phyloP scores from a whole-genome alignment of 2,888 invertebrate species.

The Diarsia mendica region DNA sequence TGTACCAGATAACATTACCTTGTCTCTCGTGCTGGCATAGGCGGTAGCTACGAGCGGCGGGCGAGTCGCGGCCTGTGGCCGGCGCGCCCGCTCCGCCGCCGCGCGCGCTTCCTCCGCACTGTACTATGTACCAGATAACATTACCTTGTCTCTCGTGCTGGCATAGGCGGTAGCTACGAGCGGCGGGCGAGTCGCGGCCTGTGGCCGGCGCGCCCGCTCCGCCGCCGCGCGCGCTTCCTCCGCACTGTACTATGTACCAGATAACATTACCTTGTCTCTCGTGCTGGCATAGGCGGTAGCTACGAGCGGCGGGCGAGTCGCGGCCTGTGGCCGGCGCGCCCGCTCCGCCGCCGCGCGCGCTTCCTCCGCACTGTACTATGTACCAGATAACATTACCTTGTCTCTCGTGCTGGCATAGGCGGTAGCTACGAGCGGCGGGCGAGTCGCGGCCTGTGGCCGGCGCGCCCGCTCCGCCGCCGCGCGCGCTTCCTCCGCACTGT shows the following conservation, averaged over 20 bases:
- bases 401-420: constrained; percentile 89
- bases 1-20: constrained; percentile 69
- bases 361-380: constrained; percentile 75
- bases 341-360: constrained; percentile 85
- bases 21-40: constrained; percentile 88
- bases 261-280: constrained; percentile 84
- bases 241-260: not conserved
- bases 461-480: constrained; percentile 80
- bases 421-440: constrained; percentile 88
- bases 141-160: constrained; percentile 88
- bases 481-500: constrained; percentile 86
- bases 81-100: constrained; percentile 79
- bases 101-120: constrained; percentile 88
- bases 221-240: constrained; percentile 88
- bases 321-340: constrained; percentile 72
- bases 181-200: constrained; percentile 83
- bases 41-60: constrained; percentile 88
- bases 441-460: constrained; percentile 76
- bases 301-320: constrained; percentile 86
- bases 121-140: not conserved
- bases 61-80: constrained; percentile 80
- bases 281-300: constrained; percentile 89
- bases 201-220: constrained; percentile 73
- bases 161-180: constrained; percentile 89
- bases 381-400: constrained; percentile 74